These are phyloP conservation scores for Saccopteryx leptura DNA, from an alignment of 2,113 vertebrate genomes.

Conservation along the genomic window DNA sequence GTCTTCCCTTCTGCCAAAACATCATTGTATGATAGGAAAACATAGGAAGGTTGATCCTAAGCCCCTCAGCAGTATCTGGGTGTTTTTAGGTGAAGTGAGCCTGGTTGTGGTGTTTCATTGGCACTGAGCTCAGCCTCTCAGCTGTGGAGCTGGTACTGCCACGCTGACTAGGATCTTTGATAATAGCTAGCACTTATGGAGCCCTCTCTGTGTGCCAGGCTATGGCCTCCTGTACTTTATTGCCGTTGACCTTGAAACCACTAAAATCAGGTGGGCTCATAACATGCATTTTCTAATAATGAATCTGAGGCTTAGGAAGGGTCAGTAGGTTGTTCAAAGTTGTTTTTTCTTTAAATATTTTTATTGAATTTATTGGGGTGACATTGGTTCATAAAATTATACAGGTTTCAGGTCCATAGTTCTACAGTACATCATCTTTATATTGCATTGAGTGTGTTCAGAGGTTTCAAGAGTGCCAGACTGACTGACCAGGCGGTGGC, in stretches of 20 bases:
- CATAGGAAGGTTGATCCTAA: not conserved
- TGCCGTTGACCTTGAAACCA: not conserved
- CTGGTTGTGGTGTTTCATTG: not conserved
- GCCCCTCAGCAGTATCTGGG: not conserved
- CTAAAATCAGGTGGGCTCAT: not conserved
- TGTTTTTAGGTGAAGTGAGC: too few species aligned
- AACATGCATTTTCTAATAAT: not conserved
- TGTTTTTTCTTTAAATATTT: too few species aligned
- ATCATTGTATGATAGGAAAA: not conserved
- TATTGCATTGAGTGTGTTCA: not conserved
- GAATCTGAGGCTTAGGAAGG: not conserved
- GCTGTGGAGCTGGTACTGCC: not conserved
- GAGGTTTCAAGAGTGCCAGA: not conserved
- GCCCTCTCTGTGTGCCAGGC: not conserved
- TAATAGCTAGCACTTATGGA: not conserved
- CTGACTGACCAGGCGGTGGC: not conserved
- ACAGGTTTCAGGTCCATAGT: too few species aligned
- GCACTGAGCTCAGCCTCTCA: too few species aligned
- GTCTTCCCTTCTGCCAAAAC: not conserved
- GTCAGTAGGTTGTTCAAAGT: not conserved
- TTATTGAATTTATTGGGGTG: too few species aligned
- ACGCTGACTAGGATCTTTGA: not conserved
- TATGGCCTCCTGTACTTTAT: not conserved
- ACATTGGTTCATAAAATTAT: too few species aligned
- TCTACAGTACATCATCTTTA: too few species aligned